Evolutionary conservation across 2,888 invertebrate genomes (phyloP), one percentile per base, ranked within the genome.

Genomic region (Metacarcinus magister): DNA sequence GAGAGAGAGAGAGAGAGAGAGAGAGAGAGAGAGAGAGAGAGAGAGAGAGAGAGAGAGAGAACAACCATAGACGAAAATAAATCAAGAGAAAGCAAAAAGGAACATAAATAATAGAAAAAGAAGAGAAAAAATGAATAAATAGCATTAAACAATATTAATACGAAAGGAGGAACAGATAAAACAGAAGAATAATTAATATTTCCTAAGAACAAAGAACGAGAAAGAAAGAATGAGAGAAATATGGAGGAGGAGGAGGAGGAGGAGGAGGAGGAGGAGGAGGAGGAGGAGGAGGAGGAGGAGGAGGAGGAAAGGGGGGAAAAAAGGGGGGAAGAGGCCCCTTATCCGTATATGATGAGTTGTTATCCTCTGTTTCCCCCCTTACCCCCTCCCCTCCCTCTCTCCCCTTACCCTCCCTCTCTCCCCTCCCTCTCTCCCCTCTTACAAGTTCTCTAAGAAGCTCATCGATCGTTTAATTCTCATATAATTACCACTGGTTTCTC

Each of bases 1-100:
- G 67, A 67, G 67, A 67, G 67, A 67, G 67, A 67, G 67, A 67
- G 67, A 67, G 67, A 67, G 67, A 67, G 67, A 67, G 67, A 67
- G 67, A 67, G 67, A 67, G 67, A 67, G 67, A 67, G 67, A 67
- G 19, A 67, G 67, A 67, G 67, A 67, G 67, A 67, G 67, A 67
- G 67, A 67, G 67, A 67, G 67, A 54, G 54, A 54, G 54, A 54
- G 54, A 54, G 54, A 54, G 54, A 54, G 54, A 54, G 54, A 54
- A 54, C 7, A 54, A 54, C 13, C 54, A 54, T 13, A 13, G 54
- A 54, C n/a, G 54, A 54, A 54, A 54, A 8, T 54, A 54, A 54
- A 54, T 8, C 13, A 54, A 54, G 54, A 54, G 13, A 54, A 54
- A 8, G 13, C 7, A 54, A 54, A 54, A 54, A 54, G 54, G 54